Evolutionary conservation across 2,113 vertebrate genomes (phyloP), one percentile per base, ranked within the genome.

Genomic region (Dipodomys merriami): DNA sequence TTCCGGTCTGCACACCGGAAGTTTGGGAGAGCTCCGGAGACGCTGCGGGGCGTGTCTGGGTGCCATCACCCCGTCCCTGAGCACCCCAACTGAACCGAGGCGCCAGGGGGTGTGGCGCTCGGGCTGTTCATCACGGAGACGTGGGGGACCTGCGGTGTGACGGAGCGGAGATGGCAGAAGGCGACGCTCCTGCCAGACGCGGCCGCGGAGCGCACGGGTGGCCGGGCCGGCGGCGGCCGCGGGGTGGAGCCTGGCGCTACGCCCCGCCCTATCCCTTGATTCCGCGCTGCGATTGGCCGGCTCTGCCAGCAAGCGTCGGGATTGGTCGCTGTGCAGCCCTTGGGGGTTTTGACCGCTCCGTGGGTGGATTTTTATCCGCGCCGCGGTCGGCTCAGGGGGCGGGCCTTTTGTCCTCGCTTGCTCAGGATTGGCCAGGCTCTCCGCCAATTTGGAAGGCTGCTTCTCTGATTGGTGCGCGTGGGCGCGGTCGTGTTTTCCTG

Each of bases 321-420:
- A 94, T 96, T 94, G 95, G 96, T 0, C 7, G 4, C 9, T 19
- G 18, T 8, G 22, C 53, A 44, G 76, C 91, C 84, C 95, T 97
- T 97, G 79, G 29, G 67, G 60, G 12, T 53, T 97, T 53, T 96
- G 87, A 97, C 97, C 78, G 80, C 2, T 0, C 9, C 7, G 1
- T 77, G 64, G n/a, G 46, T 49, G 73, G n/a, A 64, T 91, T 68
- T 9, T 53, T 39, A 46, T 86, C 71, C 80, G 95, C 9, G 5
- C 8, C 8, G 49, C 9, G 7, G 46, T 0, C 0, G 30, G 8
- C n/a, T n/a, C 0, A 0, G 65, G 62, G 77, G 89, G 49, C 77
- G 84, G 62, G 39, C 0, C 25, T 92, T 53, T 67, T 53, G 33
- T 8, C 11, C 27, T 33, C 13, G 33, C 60, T 49, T 35, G 39